These are phyloP conservation scores for Dioctria rufipes DNA, from an alignment of 2,888 invertebrate genomes.

Conservation along the genomic window DNA sequence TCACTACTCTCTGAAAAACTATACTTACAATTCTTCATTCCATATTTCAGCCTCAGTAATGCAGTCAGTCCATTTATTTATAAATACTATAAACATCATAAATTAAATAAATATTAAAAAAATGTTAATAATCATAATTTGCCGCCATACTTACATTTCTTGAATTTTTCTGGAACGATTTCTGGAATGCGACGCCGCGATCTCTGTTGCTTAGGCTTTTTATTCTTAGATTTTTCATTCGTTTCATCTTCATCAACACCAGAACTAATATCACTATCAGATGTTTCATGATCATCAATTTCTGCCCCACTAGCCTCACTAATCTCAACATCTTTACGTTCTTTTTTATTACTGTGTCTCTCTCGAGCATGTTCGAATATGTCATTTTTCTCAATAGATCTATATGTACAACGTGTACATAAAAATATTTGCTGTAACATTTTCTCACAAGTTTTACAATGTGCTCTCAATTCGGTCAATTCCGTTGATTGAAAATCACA, in stretches of 20 bases:
- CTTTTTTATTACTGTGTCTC: conserved; percentile 46
- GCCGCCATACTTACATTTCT: conserved; percentile 5
- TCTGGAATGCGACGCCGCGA: neutral
- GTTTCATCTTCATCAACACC: conserved; percentile 61
- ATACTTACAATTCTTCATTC: conserved; percentile 63
- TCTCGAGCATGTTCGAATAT: conserved; percentile 59
- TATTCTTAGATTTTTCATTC: conserved; percentile 60
- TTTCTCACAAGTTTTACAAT: conserved; percentile 65
- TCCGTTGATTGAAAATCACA: conserved; percentile 66
- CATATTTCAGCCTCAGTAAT: conserved; percentile 17
- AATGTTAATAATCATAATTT: neutral
- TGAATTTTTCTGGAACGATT: conserved; percentile 21
- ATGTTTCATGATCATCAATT: conserved; percentile 54
- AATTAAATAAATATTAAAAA: neutral
- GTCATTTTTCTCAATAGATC: conserved; percentile 55
- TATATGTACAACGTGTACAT: conserved; percentile 62
- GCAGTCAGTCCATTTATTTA: neutral
- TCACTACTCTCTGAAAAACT: no score
- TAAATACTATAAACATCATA: conserved; percentile 15
- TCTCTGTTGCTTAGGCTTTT: conserved; percentile 51
- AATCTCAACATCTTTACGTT: conserved; percentile 59
- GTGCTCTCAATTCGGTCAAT: conserved; percentile 64
- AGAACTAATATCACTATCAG: conserved; percentile 57
- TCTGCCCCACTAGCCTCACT: conserved; percentile 63
- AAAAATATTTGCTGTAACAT: conserved; percentile 63